phyloP scores from a whole-genome alignment of 1,140 invertebrate genomes.

The Brachionus asplanchnoidis region DNA sequence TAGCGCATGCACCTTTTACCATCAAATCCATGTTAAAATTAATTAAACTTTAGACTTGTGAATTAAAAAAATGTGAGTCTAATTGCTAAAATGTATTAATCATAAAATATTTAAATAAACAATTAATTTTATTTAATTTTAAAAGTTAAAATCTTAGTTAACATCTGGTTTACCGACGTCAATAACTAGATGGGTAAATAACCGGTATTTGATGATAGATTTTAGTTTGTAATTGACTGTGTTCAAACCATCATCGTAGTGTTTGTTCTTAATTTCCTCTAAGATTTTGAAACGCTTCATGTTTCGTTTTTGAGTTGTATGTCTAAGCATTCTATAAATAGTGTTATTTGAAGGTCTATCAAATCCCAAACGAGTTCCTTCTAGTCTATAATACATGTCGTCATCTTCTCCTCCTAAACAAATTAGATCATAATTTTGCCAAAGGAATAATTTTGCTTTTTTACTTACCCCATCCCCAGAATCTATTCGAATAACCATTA shows the following conservation, averaged over 20 bases:
- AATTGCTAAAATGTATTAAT: too few species aligned
- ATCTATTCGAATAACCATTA: slow-evolving; percentile 7
- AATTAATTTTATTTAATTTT: neutral
- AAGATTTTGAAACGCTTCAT: slow-evolving; percentile 51
- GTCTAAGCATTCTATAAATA: neutral
- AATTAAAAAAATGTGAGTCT: too few species aligned
- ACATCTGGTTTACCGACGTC: slow-evolving; percentile 54
- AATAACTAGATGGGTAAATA: slow-evolving; percentile 59
- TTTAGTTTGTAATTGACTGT: slow-evolving; percentile 56
- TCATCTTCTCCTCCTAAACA: slow-evolving; percentile 15
- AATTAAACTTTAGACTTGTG: too few species aligned
- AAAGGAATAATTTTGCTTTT: too few species aligned
- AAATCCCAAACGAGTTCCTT: neutral
- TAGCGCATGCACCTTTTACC: too few species aligned
- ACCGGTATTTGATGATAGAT: slow-evolving; percentile 47
- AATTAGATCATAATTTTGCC: too few species aligned
- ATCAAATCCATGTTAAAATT: too few species aligned
- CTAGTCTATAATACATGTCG: slow-evolving; percentile 17
- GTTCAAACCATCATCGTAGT: slow-evolving; percentile 60
- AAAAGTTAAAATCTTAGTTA: neutral
- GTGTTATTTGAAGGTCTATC: neutral
- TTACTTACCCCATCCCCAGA: neutral
- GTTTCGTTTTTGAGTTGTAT: neutral
- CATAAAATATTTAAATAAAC: too few species aligned
- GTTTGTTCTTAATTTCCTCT: slow-evolving; percentile 56